A percentile compares a stretch with the other conserved stretches of the same genome.
Evolutionary conservation across 2,797 vertebrate species (phyloP).

Genomic region (Potorous gilbertii): DNA sequence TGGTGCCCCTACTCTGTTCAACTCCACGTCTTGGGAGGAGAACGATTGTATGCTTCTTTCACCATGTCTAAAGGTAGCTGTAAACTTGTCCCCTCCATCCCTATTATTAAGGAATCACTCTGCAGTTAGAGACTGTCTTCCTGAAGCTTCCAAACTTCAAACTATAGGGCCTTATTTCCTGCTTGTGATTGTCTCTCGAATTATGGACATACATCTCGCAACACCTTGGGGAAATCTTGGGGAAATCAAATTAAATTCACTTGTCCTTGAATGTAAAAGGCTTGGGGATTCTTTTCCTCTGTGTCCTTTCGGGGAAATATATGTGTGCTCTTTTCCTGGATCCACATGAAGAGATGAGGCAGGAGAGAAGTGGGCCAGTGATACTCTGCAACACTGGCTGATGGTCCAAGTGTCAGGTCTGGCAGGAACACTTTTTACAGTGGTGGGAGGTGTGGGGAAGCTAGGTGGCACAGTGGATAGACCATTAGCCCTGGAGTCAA

Average conservation of each 20-base stretch:
- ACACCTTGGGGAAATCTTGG: slow-evolving; percentile 46
- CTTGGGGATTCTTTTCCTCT: not conserved
- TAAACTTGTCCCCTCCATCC: slow-evolving; percentile 65
- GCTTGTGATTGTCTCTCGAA: slow-evolving; percentile 47
- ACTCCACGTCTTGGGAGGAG: slow-evolving; percentile 50
- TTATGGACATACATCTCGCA: slow-evolving; percentile 50
- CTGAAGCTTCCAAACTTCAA: slow-evolving; percentile 56
- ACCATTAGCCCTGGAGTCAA: not conserved
- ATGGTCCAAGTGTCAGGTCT: not conserved
- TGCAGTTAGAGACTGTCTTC: slow-evolving; percentile 66
- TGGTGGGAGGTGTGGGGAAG: too few relatives aligned
- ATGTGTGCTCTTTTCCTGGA: not conserved
- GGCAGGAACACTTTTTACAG: not conserved
- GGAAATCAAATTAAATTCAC: slow-evolving; percentile 1
- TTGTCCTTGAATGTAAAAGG: slow-evolving; percentile 20
- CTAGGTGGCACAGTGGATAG: not conserved
- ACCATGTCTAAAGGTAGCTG: slow-evolving; percentile 49
- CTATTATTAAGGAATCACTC: slow-evolving; percentile 59
- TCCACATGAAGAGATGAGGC: not conserved
- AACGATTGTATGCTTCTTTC: slow-evolving; percentile 52
- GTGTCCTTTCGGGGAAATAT: not conserved
- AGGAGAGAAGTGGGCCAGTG: not conserved
- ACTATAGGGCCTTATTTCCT: slow-evolving; percentile 48
- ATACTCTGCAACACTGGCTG: not conserved
- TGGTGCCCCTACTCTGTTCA: slow-evolving; percentile 31